phyloP scores from a whole-genome alignment of 2,797 vertebrate species.

The Odontamblyopus lacepedii region DNA sequence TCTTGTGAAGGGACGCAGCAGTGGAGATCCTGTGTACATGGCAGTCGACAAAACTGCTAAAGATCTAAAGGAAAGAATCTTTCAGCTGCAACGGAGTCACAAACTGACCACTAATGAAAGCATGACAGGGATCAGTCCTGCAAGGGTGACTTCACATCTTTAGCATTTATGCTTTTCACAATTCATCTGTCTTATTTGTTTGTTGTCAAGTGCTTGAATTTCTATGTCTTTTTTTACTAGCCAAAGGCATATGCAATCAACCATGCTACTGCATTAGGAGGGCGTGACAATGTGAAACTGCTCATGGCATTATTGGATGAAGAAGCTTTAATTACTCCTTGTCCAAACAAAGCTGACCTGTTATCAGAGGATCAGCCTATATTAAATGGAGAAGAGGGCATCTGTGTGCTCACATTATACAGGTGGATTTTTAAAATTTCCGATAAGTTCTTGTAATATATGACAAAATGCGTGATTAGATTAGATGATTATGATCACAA shows the following conservation, averaged over 20 bases:
- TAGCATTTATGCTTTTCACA: no score
- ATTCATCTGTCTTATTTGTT: not conserved
- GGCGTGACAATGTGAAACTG: conserved; percentile 87
- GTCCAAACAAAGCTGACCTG: conserved; percentile 85
- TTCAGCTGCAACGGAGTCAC: conserved; percentile 78
- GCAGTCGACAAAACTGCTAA: conserved; percentile 80
- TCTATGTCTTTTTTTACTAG: conserved; percentile 60
- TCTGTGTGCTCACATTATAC: conserved; percentile 81
- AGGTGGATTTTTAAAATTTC: conserved; percentile 68
- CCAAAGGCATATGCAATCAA: conserved; percentile 89
- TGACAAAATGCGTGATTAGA: not conserved
- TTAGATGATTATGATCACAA: no score
- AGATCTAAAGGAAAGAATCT: conserved; percentile 85
- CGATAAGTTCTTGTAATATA: no score
- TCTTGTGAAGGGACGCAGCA: conserved; percentile 86
- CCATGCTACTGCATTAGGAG: conserved; percentile 87
- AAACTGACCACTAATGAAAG: conserved; percentile 47
- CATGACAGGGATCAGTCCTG: conserved; percentile 85
- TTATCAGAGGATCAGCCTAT: conserved; percentile 78
- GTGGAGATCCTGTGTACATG: conserved; percentile 75
- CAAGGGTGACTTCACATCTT: conserved; percentile 80
- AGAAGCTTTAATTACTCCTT: conserved; percentile 80
- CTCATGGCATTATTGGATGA: conserved; percentile 88
- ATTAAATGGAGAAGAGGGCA: conserved; percentile 58
- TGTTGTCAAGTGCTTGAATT: conserved; percentile 16